Conservation (phyloP, 2,113 vertebrate genomes). For the Peucedramus taeniatus region DNA sequence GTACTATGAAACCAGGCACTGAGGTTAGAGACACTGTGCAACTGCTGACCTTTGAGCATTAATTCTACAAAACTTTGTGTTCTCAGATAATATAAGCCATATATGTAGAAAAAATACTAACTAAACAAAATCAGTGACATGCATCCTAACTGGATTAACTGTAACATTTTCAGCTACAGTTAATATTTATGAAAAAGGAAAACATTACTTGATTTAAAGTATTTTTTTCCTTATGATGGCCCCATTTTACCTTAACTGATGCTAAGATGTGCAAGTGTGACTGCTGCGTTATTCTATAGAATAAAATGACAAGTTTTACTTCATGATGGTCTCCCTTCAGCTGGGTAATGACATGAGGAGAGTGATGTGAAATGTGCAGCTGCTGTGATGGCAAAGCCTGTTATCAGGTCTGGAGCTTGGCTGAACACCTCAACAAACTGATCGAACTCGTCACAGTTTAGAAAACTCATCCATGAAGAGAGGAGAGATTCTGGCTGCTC, state of each 20-base stretch:
- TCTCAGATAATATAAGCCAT: neutral
- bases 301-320: neutral
- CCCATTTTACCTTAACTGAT: neutral
- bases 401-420: neutral
- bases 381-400: neutral
- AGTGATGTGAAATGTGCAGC: neutral
- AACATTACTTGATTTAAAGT: neutral
- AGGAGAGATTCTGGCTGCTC: neutral
- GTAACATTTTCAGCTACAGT: neutral
- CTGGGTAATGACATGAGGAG: neutral
- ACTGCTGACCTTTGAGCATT: neutral
- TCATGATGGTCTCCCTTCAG: neutral
- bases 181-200: neutral
- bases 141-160: neutral
- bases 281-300: neutral
- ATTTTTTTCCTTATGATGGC: neutral
- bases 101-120: neutral
- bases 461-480: neutral
- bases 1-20: neutral
- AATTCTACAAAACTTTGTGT: neutral
- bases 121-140: neutral
- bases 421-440: neutral
- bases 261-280: neutral
- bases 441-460: fast-evolving
- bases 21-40: neutral